phyloP scores from a whole-genome alignment of 1,140 invertebrate genomes.

The Stegodyphus dumicola region DNA sequence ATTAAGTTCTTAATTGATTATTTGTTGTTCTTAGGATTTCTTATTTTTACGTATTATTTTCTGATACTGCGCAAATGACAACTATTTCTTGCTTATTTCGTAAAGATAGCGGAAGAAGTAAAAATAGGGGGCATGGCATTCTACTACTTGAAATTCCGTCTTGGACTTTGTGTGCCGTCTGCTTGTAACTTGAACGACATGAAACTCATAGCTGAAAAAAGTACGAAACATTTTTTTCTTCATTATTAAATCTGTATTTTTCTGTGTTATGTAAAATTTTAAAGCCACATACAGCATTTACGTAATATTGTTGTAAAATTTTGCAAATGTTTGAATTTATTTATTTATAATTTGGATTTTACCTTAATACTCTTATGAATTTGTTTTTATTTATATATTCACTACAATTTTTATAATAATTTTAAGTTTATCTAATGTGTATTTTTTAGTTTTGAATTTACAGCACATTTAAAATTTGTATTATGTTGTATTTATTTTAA shows the following conservation, averaged over 20 bases:
- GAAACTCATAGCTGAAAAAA: slow-evolving; percentile 21
- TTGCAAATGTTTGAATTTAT: too few relatives aligned
- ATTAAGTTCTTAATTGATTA: too few relatives aligned
- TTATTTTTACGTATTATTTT: neutral
- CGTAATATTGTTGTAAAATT: neutral
- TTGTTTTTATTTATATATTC: neutral
- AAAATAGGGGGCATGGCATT: slow-evolving; percentile 36
- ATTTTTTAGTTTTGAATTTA: too few relatives aligned
- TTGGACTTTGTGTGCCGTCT: slow-evolving; percentile 55
- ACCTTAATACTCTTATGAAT: neutral
- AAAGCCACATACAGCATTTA: neutral
- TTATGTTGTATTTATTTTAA: too few relatives aligned
- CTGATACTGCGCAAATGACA: neutral
- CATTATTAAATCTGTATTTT: neutral
- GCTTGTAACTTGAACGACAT: slow-evolving; percentile 35
- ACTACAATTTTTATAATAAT: neutral
- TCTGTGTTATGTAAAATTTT: neutral
- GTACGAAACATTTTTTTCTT: neutral
- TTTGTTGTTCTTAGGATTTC: too few relatives aligned
- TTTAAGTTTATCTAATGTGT: too few relatives aligned
- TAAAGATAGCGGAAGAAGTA: slow-evolving; percentile 8
- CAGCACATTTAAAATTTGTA: too few relatives aligned
- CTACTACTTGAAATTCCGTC: slow-evolving; percentile 45
- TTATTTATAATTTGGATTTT: neutral
- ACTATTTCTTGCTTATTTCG: neutral